Evolutionary conservation across 2,888 invertebrate species (phyloP), one percentile per base, ranked within the genome.

Genomic region (Chouioia cunea): DNA sequence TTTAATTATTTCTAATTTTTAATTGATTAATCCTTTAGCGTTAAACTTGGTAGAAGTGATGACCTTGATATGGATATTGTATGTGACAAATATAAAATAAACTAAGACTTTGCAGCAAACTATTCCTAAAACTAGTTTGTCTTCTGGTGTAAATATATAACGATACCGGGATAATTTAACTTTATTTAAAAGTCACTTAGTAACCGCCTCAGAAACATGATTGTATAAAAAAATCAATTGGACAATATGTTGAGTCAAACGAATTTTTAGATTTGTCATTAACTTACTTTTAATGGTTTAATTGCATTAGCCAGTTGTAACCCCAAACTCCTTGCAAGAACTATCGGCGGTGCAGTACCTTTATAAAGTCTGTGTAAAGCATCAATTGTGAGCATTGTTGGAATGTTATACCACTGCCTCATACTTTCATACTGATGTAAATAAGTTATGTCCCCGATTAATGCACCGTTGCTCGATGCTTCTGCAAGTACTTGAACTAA

Each of bases 331-430:
- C 97, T 88, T 2, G 93, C 84, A n/a, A 95, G 83, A 0, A 97
- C 94, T 0, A 94, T 79, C 0, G 96, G 95, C 43, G 91, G 87
- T 50, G 91, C 87, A 56, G 91, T 89, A 10, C 91, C 90, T 68
- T 90, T 90, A 85, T 97, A 98, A 8, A 99, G 87, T 56, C 93
- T 88, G 80, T 97, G 94, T 56, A 99, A 87, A 6, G 93, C 93
- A 85, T 99, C 97, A 3, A 97, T 91, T 0, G 93, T 93, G 15
- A 94, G 85, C 91, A 97, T 93, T 0, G 94, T 93, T 0, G 97
- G 96, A 23, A 98, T 89, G 84, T 97, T 97, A 82, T 95, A 93
- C 22, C 92, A 87, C 83, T 98, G 95, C 16, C 97, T 88, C 58
- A 88, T 85, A 2, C 92, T 93, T 87, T 99, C 97, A 83, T 98